phyloP scores from a whole-genome alignment of 2,888 invertebrate genomes.

The Aleiodes leptofemur region DNA sequence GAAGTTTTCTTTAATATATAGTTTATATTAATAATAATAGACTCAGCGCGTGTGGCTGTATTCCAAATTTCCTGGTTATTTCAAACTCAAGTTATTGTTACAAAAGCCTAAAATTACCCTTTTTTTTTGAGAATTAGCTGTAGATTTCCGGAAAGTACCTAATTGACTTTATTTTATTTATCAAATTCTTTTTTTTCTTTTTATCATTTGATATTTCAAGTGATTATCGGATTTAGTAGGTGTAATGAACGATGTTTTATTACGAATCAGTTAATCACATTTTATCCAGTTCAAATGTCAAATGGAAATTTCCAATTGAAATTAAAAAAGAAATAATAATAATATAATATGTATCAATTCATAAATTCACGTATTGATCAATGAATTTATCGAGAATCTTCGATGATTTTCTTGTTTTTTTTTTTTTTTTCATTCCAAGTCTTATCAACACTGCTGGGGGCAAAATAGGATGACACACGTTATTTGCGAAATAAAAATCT shows the following conservation, averaged over 20 bases:
- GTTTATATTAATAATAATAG: constrained; percentile 10
- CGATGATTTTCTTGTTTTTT: background rate
- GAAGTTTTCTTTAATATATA: no score
- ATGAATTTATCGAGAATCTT: constrained; percentile 23
- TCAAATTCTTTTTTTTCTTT: no score
- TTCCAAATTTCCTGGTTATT: constrained; percentile 11
- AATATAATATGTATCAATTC: no score
- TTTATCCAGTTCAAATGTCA: background rate
- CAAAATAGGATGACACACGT: background rate
- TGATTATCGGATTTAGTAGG: no score
- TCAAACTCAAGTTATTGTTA: constrained; percentile 4
- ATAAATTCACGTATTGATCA: background rate
- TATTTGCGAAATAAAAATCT: background rate
- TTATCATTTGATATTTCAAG: no score
- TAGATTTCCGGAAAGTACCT: background rate
- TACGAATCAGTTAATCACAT: background rate
- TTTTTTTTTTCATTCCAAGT: background rate
- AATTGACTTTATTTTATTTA: no score
- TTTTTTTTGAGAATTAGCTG: background rate
- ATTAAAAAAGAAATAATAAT: no score
- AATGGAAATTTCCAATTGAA: background rate
- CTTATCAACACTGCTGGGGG: constrained; percentile 8
- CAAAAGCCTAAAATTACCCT: background rate
- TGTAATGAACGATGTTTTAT: no score
- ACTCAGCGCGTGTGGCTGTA: background rate